Base-by-base conservation (phyloP, 2,113 vertebrate genomes). In the Sphaerodactylus townsendi region DNA sequence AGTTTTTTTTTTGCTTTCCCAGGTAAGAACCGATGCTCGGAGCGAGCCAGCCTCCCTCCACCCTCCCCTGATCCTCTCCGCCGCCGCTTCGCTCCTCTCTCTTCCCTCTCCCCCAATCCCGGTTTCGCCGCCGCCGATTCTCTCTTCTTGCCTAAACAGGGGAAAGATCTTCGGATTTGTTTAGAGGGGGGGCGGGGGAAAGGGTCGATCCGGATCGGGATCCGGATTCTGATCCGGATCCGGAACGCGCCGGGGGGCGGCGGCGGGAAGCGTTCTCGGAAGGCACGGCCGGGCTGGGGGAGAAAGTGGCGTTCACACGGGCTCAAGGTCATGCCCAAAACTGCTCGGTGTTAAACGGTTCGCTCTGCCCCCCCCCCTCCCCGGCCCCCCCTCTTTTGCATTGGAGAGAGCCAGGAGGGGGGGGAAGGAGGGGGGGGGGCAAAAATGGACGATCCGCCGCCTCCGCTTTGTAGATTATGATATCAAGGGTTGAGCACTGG, bases 281-380 rank as follows among this genome's bases (percentile, higher is more conserved):
- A n/a, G 23, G 94, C 92, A 94, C 88, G 89, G 94, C 94, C 95
- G 95, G 92, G 23, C 91, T 95, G 96, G 94, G 23, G 91, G 96
- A 96, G 97, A 97, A n/a, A 97, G 96, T 97, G 95, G 50, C 97
- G 96, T 97, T 98, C 97, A 95, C 96, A 95, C 93, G 95, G 96
- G 96, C 97, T 97, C 97, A 98, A 98, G 98, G 98, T 98, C 98
- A 98, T 95, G 94, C 97, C 95, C 95, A 96, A 77, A 96, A 96
- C 95, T 95, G 96, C 94, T 96, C 96, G 88, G 96, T 95, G 95
- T 93, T 95, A 94, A 96, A 97, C 94, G 94, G n/a, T n/a, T 93
- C 95, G 94, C 30, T 35, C 62, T 37, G 33, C 48, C 48, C 41
- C 64, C 72, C 53, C 62, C 50, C 48, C 25, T n/a, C 46, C 72